phyloP scores from a whole-genome alignment of 2,888 invertebrate species.

The Lithophane ornitopus region DNA sequence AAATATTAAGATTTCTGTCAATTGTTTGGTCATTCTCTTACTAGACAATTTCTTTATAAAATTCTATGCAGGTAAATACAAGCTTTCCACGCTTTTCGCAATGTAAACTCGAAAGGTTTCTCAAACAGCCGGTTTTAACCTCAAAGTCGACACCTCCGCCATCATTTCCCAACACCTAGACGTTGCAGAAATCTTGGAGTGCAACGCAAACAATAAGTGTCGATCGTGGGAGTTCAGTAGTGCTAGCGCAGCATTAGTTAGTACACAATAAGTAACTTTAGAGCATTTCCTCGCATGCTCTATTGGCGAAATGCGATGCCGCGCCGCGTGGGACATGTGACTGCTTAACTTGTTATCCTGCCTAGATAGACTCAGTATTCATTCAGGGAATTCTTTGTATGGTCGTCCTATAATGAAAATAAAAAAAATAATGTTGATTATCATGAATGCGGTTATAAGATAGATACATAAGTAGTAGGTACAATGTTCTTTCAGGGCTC shows the following conservation, averaged over 20 bases:
- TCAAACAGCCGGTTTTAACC: constrained; percentile 86
- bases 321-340: constrained; percentile 71
- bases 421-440: background rate
- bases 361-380: constrained; percentile 17
- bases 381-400: constrained; percentile 9
- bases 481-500: background rate
- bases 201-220: constrained; percentile 86
- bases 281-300: constrained; percentile 82
- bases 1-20: constrained; percentile 49
- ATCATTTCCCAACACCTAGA: constrained; percentile 84
- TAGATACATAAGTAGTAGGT: too few relatives aligned
- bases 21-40: constrained; percentile 61
- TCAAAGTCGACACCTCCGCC: constrained; percentile 80
- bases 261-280: constrained; percentile 81
- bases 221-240: constrained; percentile 84
- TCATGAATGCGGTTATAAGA: background rate
- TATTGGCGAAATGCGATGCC: constrained; percentile 81
- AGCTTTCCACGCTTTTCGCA: constrained; percentile 88
- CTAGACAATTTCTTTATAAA: constrained; percentile 71
- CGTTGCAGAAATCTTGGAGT: constrained; percentile 88
- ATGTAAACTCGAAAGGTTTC: constrained; percentile 85
- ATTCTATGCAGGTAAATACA: constrained; percentile 73
- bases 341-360: constrained; percentile 63
- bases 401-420: background rate
- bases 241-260: constrained; percentile 77